Percentiles rank a stretch among this genome's conserved stretches.
phyloP scores from a whole-genome alignment of 2,797 vertebrate genomes.

The Scleropages formosus region DNA sequence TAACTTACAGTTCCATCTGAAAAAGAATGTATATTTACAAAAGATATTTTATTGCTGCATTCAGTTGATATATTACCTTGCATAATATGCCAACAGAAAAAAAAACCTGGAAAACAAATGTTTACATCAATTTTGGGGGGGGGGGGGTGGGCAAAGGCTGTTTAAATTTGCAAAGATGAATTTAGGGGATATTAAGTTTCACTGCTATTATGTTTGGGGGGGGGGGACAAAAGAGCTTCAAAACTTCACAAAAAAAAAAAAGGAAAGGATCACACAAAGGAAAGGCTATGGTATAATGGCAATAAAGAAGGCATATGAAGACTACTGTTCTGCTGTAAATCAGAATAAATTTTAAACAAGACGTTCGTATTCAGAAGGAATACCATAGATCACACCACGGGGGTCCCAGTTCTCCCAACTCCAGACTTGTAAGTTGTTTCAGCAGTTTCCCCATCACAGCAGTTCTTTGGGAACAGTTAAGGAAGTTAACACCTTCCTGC shows the following conservation, averaged over 20 bases:
- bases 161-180: not conserved
- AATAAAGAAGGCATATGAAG: not conserved
- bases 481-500: not conserved
- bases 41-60: slow-evolving; percentile 52
- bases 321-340: not conserved
- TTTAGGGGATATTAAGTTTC: not conserved
- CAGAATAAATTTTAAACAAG: not conserved
- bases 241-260: too few species aligned
- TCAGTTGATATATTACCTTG: slow-evolving; percentile 57
- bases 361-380: slow-evolving; percentile 4
- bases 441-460: not conserved
- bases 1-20: slow-evolving; percentile 34
- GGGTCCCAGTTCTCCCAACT: not conserved
- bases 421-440: not conserved
- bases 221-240: not conserved
- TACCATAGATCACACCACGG: not conserved
- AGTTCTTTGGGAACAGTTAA: not conserved
- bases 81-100: slow-evolving; percentile 49
- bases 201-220: not conserved
- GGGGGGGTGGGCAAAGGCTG: too few species aligned
- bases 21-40: slow-evolving; percentile 59
- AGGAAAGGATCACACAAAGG: too few species aligned
- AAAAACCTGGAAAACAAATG: slow-evolving; percentile 28
- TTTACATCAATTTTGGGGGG: too few species aligned
- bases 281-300: not conserved